These are phyloP conservation scores for Argynnis bischoffii DNA, from an alignment of 2,888 invertebrate species.

Conservation along the genomic window DNA sequence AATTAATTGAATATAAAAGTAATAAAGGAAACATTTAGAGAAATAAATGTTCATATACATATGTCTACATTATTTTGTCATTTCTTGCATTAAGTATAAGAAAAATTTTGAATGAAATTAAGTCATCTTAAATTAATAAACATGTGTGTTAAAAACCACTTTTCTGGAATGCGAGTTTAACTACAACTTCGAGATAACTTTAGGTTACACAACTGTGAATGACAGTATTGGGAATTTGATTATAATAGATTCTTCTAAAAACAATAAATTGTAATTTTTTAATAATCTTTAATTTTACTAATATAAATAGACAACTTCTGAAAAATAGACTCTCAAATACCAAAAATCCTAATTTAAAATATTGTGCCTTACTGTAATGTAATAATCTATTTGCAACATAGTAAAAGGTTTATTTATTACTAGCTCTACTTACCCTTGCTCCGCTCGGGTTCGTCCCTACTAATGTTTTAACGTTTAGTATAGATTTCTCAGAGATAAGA, in stretches of 20 bases:
- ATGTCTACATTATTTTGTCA: not conserved
- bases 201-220: slow-evolving; percentile 26
- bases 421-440: too few species aligned
- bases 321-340: too few species aligned
- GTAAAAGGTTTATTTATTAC: too few species aligned
- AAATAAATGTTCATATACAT: not conserved
- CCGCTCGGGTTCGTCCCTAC: too few species aligned
- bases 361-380: too few species aligned
- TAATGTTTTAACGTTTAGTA: too few species aligned
- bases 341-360: too few species aligned
- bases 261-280: not conserved
- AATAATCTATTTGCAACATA: too few species aligned
- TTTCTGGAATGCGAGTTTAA: slow-evolving; percentile 31
- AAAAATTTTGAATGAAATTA: slow-evolving; percentile 22
- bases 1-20: too few species aligned
- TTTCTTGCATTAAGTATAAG: not conserved
- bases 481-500: too few species aligned
- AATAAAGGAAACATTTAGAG: too few species aligned
- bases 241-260: slow-evolving; percentile 24
- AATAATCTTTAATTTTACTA: not conserved
- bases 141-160: slow-evolving; percentile 19
- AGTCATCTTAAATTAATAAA: slow-evolving; percentile 26
- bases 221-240: slow-evolving; percentile 29
- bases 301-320: too few species aligned
- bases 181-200: slow-evolving; percentile 22